Conservation (phyloP, 2,888 invertebrate genomes). For the Parapristionchus giblindavisi region DNA sequence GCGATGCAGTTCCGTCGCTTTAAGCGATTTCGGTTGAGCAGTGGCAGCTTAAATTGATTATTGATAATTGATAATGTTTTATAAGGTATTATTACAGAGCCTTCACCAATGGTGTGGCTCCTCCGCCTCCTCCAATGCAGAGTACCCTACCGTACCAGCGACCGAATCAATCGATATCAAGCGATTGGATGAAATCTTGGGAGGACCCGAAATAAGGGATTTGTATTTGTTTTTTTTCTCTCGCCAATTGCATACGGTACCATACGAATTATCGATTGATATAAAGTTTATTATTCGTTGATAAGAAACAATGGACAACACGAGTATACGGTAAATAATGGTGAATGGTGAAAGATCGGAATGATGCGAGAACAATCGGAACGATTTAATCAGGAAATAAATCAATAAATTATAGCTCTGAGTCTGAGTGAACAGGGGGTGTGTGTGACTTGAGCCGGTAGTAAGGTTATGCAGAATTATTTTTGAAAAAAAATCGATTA, state of each 20-base stretch:
- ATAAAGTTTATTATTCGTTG: background rate
- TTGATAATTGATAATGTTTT: background rate
- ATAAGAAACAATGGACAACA: background rate
- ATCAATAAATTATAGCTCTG: no score
- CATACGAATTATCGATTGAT: background rate
- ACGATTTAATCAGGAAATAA: no score
- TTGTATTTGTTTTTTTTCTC: background rate
- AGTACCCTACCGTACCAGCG: no score
- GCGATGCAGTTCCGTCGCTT: no score
- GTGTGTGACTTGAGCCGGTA: no score
- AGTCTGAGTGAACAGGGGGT: no score
- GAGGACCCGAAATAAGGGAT: constrained; percentile 6
- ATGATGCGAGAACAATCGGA: no score
- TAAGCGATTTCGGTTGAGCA: no score
- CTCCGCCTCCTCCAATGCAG: background rate
- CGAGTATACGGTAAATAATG: background rate
- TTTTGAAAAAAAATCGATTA: no score
- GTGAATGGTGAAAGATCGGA: background rate
- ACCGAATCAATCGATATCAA: constrained; percentile 7
- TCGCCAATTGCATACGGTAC: background rate
- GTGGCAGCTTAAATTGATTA: background rate
- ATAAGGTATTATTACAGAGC: constrained; percentile 1
- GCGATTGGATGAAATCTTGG: constrained; percentile 22
- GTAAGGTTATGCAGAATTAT: no score
- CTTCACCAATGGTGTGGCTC: constrained; percentile 29